Base-by-base conservation (phyloP, 2,113 vertebrate genomes). In the Siniperca chuatsi region DNA sequence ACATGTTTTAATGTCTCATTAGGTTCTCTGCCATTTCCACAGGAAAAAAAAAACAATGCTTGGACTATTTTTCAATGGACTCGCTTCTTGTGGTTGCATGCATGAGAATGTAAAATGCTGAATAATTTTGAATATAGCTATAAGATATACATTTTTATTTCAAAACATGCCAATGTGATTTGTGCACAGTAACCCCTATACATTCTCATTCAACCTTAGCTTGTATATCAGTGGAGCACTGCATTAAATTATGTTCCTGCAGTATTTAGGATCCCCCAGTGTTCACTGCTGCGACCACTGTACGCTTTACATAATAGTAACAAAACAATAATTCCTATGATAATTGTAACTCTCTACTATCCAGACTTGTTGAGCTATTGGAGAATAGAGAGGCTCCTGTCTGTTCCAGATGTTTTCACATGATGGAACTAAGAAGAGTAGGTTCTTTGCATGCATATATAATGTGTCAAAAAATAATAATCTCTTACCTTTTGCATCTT, bases 61-160 rank as follows among this genome's bases (percentile, higher is more conserved):
- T 98, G 98, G 98, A 99, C 98, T 98, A 97, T 97, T 98, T 98
- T 97, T 97, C 96, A 97, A 98, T 97, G 97, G 97, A 99, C 98
- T 98, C 96, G 97, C 98, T 99, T 99, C 97, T 97, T 98, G 98
- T 99, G 98, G 98, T 99, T 96, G 97, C 98, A 97, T 99, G 98
- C 98, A 99, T 99, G 98, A 99, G 97, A 99, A 99, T 99, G 97
- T 99, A 96, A 98, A 97, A 97, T 97, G 98, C 98, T 97, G 96
- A 97, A 97, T 97, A 96, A 97, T 97, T 98, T 98, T 97, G 97
- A 97, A 92, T 90, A 92, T 95, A 93, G 89, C 91, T 94, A 92
- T 92, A 92, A 77, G 92, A 93, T 93, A 93, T 92, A 91, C 92
- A 91, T 95, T 95, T 93, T 89, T 94, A 95, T 95, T 90, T 93